phyloP scores from a whole-genome alignment of 2,888 invertebrate species.

The Hoplodrina ambigua region DNA sequence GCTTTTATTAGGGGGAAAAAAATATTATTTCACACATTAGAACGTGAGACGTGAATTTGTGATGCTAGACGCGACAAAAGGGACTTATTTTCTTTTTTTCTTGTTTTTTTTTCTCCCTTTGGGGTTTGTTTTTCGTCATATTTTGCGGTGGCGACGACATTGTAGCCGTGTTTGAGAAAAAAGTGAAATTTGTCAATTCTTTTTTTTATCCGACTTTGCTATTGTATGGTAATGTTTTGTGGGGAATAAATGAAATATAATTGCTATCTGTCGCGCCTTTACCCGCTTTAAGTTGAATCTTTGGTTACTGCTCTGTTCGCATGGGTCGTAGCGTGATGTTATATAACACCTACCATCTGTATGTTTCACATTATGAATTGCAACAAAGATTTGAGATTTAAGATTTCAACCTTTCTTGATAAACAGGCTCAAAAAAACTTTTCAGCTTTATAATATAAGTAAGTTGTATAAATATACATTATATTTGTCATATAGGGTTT shows the following conservation, averaged over 20 bases:
- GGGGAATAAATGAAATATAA: not conserved
- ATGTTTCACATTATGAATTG: too few relatives aligned
- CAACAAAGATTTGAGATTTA: too few relatives aligned
- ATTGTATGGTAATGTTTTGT: not conserved
- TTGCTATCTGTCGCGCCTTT: too few relatives aligned
- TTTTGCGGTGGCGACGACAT: conserved; percentile 48
- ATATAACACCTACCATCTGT: too few relatives aligned
- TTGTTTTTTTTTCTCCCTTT: conserved; percentile 42
- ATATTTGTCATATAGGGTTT: too few relatives aligned
- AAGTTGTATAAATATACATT: too few relatives aligned
- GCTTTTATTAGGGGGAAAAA: conserved; percentile 57
- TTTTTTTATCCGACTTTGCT: not conserved
- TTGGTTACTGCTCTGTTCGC: too few relatives aligned
- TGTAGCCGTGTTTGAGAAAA: conserved; percentile 8
- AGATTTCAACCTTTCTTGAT: too few relatives aligned
- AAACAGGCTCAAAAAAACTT: too few relatives aligned
- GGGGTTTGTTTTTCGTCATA: conserved; percentile 54
- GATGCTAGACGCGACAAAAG: conserved; percentile 56
- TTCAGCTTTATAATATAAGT: too few relatives aligned
- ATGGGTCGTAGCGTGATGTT: too few relatives aligned
- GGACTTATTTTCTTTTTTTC: conserved; percentile 59
- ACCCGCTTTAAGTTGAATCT: too few relatives aligned
- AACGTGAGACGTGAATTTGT: conserved; percentile 59
- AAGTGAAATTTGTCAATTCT: not conserved
- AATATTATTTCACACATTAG: conserved; percentile 70